phyloP scores from a whole-genome alignment of 2,113 vertebrate species.

The Cygnus atratus region DNA sequence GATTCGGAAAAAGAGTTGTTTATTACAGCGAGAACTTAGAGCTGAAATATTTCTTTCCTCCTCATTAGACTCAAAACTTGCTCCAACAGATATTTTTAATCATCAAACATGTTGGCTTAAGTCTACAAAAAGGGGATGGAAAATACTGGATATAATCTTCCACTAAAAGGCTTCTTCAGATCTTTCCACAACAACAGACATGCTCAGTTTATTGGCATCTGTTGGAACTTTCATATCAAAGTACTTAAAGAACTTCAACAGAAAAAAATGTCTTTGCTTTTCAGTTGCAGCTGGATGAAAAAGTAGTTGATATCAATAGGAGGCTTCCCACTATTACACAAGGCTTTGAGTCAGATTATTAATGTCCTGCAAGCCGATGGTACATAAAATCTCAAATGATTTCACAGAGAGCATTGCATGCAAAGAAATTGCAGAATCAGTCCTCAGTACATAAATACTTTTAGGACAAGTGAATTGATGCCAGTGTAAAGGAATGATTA shows the following conservation, averaged over 20 bases:
- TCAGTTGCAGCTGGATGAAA: neutral
- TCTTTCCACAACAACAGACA: neutral
- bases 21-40: neutral
- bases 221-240: neutral
- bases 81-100: neutral
- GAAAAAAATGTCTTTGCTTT: neutral
- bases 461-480: neutral
- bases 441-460: neutral
- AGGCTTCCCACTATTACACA: neutral
- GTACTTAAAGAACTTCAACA: neutral
- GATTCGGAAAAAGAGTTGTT: constrained; percentile 18
- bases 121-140: neutral
- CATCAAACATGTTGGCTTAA: neutral
- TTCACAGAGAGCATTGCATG: neutral
- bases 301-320: neutral
- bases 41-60: neutral
- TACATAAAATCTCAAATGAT: neutral
- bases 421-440: neutral
- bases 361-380: neutral
- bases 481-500: neutral
- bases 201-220: neutral
- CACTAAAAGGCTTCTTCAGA: neutral
- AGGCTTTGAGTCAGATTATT: neutral
- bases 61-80: neutral
- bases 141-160: neutral